Base-by-base conservation (phyloP, 1,140 invertebrate genomes). In the Heliconius congener region DNA sequence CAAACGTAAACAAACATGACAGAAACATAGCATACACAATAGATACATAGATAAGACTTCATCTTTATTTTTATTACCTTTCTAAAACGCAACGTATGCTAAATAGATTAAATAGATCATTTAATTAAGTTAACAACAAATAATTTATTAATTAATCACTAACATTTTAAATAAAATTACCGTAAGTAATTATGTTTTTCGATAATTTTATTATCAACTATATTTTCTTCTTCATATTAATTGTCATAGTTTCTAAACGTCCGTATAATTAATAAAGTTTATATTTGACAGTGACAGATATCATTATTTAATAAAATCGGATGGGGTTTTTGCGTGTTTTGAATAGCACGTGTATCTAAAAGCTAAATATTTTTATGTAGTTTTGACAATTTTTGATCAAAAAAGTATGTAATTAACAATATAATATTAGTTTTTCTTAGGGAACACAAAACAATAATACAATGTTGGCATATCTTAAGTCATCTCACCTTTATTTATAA, bases 261-360 rank as follows among this genome's bases (percentile, higher is more conserved):
- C 11, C 8, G 8, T 42, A 42, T 37, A 37, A 71, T 71, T 37
- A 71, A 37, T 13, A n/a, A 11, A 13, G 19, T 37, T 37, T 30
- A 71, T 5, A 72, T 30, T 74, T 74, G 73, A 74, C 73, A 74
- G 46, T 46, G 42, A 74, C 19, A 46, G 52, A 18, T 4, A 74
- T 30, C n/a, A 30, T 6, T 74, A 30, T 23, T 73, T 72, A 72
- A 72, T 72, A 66, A 70, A 76, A 70, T 46, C 23, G 39, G 39
- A 70, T 70, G 46, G 37, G 60, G 30, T 60, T 71, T 18, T 71
- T 55, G 74, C 74, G 78, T 80, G 78, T 80, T 79, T 80, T 76
- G 74, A 13, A 76, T 73, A 70, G 52, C 78, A 80, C 78, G 78
- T 80, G 78, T 73, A 71, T 75, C 6, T 52, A 74, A 75, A 79